These are phyloP conservation scores for Esperia sulphurella DNA, from an alignment of 2,888 invertebrate species.

Conservation along the genomic window DNA sequence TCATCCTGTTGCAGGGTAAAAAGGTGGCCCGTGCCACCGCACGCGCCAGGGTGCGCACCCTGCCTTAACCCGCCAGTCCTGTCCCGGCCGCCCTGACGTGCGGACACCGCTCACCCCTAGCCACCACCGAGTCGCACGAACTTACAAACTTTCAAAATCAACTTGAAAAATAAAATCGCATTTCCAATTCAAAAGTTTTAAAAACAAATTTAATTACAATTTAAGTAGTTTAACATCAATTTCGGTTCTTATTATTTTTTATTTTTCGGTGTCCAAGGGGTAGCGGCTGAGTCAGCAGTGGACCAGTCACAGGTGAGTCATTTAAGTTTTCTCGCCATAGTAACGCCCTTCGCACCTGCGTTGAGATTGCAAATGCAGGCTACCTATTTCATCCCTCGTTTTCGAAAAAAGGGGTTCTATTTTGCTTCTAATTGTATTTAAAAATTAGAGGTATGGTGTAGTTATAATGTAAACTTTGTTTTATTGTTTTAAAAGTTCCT, in stretches of 20 bases:
- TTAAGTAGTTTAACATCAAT: not conserved
- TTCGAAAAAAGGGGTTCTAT: not conserved
- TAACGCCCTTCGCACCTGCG: conserved; percentile 54
- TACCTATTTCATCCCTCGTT: not conserved
- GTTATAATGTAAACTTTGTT: not conserved
- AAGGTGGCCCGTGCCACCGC: conserved; percentile 45
- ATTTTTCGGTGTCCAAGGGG: conserved; percentile 1
- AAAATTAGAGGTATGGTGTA: not conserved
- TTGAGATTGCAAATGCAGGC: conserved; percentile 22
- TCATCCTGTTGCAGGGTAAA: conserved; percentile 50
- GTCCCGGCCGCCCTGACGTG: conserved; percentile 58
- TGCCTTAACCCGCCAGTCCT: conserved; percentile 53
- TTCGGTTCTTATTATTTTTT: not conserved
- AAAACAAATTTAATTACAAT: not conserved
- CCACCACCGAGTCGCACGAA: conserved; percentile 17
- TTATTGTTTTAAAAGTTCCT: no score
- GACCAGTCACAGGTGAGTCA: conserved; percentile 69
- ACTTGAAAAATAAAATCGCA: conserved; percentile 11
- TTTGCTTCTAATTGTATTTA: not conserved
- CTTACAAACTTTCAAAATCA: conserved; percentile 28
- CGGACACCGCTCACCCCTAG: conserved; percentile 72
- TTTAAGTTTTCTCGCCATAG: conserved; percentile 61
- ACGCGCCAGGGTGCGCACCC: conserved; percentile 66
- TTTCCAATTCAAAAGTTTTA: not conserved
- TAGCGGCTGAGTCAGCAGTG: conserved; percentile 54